Percentiles rank a stretch among this genome's conserved stretches.
These are phyloP conservation scores for Pinctada fucata DNA, from an alignment of 2,888 invertebrate genomes.

Conservation along the genomic window DNA sequence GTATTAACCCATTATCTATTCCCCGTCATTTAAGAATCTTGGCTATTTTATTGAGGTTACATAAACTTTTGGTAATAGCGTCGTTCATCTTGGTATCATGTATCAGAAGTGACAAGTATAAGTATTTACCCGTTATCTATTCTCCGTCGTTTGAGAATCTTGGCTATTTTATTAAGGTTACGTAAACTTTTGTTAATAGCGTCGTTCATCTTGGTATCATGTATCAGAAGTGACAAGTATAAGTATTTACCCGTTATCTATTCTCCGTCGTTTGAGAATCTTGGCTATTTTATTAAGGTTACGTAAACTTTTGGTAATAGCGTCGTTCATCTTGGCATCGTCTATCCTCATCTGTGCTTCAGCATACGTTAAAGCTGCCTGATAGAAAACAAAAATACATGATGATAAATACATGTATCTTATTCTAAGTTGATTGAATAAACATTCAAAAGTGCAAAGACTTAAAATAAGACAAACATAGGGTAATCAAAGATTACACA, in stretches of 20 bases:
- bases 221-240: too few relatives aligned
- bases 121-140: conserved; percentile 92
- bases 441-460: background rate
- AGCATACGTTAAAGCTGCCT: conserved; percentile 96
- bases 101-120: too few relatives aligned
- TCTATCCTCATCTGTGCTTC: conserved; percentile 97
- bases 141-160: conserved; percentile 90
- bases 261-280: conserved; percentile 88
- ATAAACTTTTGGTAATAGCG: conserved; percentile 85
- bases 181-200: conserved; percentile 87
- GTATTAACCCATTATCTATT: conserved; percentile 91
- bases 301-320: conserved; percentile 87
- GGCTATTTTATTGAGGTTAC: conserved; percentile 90
- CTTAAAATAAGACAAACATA: background rate
- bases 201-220: conserved; percentile 86
- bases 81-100: conserved; percentile 86
- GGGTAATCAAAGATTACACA: too few relatives aligned
- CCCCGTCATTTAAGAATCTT: conserved; percentile 92
- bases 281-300: conserved; percentile 92
- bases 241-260: conserved; percentile 87
- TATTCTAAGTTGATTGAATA: background rate
- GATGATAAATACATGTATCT: background rate
- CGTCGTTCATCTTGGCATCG: conserved; percentile 84
- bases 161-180: conserved; percentile 90
- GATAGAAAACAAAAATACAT: background rate